Evolutionary conservation across 2,888 invertebrate genomes (phyloP).

Genomic region (Megamerina dolium): DNA sequence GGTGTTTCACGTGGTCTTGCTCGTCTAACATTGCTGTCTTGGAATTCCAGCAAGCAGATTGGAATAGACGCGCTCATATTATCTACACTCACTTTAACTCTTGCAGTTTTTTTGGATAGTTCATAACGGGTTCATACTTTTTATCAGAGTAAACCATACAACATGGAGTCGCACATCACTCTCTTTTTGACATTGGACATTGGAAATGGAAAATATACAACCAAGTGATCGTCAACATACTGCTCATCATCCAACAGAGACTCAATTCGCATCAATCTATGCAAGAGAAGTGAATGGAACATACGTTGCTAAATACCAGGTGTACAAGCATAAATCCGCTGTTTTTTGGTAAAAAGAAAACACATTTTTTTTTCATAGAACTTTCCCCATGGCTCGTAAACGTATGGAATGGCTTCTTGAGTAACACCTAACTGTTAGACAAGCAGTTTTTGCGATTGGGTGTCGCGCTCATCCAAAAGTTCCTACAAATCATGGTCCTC

Average conservation of each 20-base stretch:
- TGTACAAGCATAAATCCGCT: too few species aligned
- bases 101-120: slow-evolving; percentile 16
- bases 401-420: too few species aligned
- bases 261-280: slow-evolving; percentile 10
- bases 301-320: slow-evolving; percentile 16
- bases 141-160: background rate
- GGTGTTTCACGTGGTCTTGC: slow-evolving; percentile 11
- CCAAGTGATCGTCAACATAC: background rate
- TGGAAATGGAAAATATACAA: slow-evolving; percentile 10
- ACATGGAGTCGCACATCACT: background rate
- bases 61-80: slow-evolving; percentile 5
- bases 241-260: slow-evolving; percentile 11
- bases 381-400: too few species aligned
- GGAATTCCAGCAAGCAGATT: background rate
- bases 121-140: slow-evolving; percentile 7
- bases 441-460: too few species aligned
- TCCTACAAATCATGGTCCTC: too few species aligned
- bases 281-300: slow-evolving; percentile 11
- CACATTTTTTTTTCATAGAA: too few species aligned
- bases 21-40: slow-evolving; percentile 3
- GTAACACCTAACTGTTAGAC: too few species aligned
- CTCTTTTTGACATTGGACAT: background rate
- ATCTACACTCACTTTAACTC: slow-evolving; percentile 7
- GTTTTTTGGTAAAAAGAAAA: too few species aligned
- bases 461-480: too few species aligned